phyloP scores from a whole-genome alignment of 2,797 vertebrate genomes.

The Chelmon rostratus region DNA sequence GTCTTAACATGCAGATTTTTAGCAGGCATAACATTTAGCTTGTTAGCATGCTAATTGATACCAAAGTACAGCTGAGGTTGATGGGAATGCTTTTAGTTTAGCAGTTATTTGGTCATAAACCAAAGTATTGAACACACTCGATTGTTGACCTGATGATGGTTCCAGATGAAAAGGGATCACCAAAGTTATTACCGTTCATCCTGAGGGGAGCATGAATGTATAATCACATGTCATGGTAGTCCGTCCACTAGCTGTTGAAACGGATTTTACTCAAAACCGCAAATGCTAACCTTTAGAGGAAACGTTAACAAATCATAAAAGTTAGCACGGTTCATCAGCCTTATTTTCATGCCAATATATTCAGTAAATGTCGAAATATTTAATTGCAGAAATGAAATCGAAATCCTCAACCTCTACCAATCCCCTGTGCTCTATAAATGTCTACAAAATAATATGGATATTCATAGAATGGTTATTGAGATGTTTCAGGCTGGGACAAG shows the following conservation, averaged over 20 bases:
- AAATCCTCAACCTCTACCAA: neutral
- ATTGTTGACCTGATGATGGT: neutral
- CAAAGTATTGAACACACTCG: neutral
- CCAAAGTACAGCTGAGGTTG: neutral
- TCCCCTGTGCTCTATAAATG: neutral
- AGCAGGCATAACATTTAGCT: neutral
- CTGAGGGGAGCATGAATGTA: neutral
- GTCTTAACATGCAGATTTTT: neutral
- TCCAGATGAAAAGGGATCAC: neutral
- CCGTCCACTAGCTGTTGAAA: neutral
- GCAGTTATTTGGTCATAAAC: neutral
- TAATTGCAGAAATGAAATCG: neutral
- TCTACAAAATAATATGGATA: neutral
- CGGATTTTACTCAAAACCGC: neutral
- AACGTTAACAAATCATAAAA: neutral
- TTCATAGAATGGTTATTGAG: neutral
- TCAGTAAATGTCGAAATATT: neutral
- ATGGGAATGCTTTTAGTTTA: neutral
- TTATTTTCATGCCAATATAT: too few species aligned
- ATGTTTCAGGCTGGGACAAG: neutral
- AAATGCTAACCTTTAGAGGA: neutral
- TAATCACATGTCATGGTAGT: neutral
- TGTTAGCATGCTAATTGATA: too few species aligned
- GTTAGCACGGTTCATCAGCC: neutral
- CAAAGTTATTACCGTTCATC: neutral